A percentile compares a stretch with the other conserved stretches of the same genome.
Conservation (phyloP, 2,113 vertebrate genomes). For the Epinephelus cyanopodus region DNA sequence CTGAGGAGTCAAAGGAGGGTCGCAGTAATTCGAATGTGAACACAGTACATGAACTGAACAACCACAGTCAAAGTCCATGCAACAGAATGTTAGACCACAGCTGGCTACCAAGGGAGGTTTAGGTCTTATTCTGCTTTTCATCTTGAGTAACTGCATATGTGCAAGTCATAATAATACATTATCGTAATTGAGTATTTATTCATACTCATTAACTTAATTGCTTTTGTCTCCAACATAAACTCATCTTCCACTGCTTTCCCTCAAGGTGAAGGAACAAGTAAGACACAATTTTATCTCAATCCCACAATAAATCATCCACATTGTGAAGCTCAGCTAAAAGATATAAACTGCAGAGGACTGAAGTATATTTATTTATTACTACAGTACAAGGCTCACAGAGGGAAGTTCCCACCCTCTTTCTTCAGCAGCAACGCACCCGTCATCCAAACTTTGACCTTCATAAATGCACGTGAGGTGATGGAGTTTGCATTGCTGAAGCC, state of each 20-base stretch:
- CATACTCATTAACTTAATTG: not conserved
- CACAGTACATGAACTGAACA: not conserved
- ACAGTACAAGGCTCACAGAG: constrained; percentile 50
- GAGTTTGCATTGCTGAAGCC: constrained; percentile 65
- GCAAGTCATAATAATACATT: not conserved
- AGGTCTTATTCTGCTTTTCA: not conserved
- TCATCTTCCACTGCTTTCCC: constrained; percentile 15
- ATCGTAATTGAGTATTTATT: not conserved
- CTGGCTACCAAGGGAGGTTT: not conserved
- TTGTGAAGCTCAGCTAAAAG: not conserved
- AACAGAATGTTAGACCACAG: not conserved
- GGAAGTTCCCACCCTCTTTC: constrained; percentile 76
- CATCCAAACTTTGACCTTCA: constrained; percentile 40
- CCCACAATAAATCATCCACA: no score
- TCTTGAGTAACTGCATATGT: not conserved
- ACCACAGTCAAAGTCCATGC: not conserved
- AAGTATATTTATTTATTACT: not conserved
- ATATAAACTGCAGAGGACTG: not conserved
- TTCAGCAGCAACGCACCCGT: constrained; percentile 48
- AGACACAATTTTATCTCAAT: constrained; percentile 12
- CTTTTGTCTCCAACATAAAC: constrained; percentile 15
- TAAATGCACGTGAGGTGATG: constrained; percentile 74
- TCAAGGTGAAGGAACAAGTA: constrained; percentile 74
- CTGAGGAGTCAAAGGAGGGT: not conserved
- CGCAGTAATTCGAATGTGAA: not conserved